phyloP scores from a whole-genome alignment of 2,888 invertebrate genomes.

The Tetragnatha montana region DNA sequence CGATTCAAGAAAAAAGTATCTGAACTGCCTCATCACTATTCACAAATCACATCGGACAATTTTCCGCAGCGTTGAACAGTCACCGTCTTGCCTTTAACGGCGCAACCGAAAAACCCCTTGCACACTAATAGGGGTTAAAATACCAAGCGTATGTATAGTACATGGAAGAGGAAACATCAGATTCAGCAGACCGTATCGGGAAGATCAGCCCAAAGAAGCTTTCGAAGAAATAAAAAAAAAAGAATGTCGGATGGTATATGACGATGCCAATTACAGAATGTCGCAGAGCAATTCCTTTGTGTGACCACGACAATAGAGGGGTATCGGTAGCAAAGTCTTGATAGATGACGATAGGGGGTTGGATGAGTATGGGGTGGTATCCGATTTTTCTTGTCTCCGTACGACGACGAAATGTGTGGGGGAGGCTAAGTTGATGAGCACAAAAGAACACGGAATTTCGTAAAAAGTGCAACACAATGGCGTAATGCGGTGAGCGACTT shows the following conservation, averaged over 20 bases:
- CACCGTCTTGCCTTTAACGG: too few relatives aligned
- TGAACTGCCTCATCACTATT: too few relatives aligned
- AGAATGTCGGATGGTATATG: background rate
- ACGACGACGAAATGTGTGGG: background rate
- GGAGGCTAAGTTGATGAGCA: background rate
- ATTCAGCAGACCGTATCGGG: background rate
- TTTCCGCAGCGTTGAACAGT: too few relatives aligned
- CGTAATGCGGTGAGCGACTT: background rate
- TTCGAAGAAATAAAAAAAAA: background rate
- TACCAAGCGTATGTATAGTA: background rate
- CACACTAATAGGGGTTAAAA: background rate
- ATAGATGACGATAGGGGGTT: background rate
- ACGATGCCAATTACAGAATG: conserved; percentile 7
- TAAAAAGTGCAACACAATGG: background rate
- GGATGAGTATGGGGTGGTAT: background rate
- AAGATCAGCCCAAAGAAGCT: background rate
- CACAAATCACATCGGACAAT: too few relatives aligned
- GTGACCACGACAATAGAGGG: background rate
- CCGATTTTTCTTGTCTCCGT: background rate
- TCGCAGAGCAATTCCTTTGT: conserved; percentile 3
- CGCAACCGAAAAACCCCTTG: too few relatives aligned
- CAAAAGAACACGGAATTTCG: background rate
- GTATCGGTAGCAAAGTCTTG: background rate
- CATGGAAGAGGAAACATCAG: background rate
- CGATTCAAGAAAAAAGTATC: too few relatives aligned